phyloP scores from a whole-genome alignment of 2,888 invertebrate genomes.

The Taenaris catops region DNA sequence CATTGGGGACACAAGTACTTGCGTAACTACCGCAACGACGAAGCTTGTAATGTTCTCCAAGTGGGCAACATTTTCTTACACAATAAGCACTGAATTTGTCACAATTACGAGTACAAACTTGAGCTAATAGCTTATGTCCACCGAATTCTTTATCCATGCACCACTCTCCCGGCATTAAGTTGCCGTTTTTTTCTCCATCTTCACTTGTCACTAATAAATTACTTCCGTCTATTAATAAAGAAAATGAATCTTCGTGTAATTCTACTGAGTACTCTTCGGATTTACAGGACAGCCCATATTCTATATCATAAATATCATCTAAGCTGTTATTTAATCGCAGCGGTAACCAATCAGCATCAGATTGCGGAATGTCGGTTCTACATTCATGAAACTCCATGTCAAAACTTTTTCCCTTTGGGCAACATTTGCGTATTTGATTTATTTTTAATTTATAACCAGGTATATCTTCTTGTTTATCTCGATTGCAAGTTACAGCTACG shows the following conservation, averaged over 20 bases:
- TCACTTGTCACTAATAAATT: slow-evolving; percentile 36
- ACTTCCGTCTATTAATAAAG: slow-evolving; percentile 42
- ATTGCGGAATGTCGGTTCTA: slow-evolving; percentile 31
- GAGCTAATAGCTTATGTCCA: slow-evolving; percentile 39
- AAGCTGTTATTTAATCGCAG: slow-evolving; percentile 34
- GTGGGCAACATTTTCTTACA: slow-evolving; percentile 76
- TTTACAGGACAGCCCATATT: slow-evolving; percentile 51
- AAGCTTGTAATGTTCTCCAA: slow-evolving; percentile 66
- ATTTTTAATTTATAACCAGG: slow-evolving; percentile 33
- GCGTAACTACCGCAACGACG: slow-evolving; percentile 40
- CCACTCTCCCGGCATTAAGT: slow-evolving; percentile 51
- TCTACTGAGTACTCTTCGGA: slow-evolving; percentile 50
- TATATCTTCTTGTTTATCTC: slow-evolving; percentile 32
- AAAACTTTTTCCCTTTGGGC: slow-evolving; percentile 51
- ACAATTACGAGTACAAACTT: slow-evolving; percentile 54
- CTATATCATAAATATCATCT: slow-evolving; percentile 47
- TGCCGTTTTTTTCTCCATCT: slow-evolving; percentile 29
- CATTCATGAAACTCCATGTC: slow-evolving; percentile 51
- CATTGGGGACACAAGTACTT: slow-evolving; percentile 51
- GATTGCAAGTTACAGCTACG: slow-evolving; percentile 46
- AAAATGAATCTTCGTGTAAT: slow-evolving; percentile 42
- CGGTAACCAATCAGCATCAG: slow-evolving; percentile 39
- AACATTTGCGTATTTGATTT: slow-evolving; percentile 58
- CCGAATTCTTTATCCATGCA: slow-evolving; percentile 54
- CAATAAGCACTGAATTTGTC: slow-evolving; percentile 52